Percentiles rank a stretch among this genome's conserved stretches.
phyloP scores from a whole-genome alignment of 1,140 invertebrate genomes.

The Araneus ventricosus region DNA sequence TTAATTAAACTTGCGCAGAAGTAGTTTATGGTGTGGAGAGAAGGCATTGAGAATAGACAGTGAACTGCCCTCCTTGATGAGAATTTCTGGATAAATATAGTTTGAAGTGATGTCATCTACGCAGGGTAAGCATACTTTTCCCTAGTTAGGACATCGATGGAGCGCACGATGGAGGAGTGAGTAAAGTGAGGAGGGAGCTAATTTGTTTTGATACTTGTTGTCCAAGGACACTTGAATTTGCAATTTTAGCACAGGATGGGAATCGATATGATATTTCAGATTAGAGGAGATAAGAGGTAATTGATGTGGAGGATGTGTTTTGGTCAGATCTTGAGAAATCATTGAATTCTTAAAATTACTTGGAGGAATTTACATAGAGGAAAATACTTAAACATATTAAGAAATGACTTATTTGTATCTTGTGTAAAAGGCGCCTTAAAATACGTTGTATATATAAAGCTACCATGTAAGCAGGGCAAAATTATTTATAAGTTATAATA shows the following conservation, averaged over 20 bases:
- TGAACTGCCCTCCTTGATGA: neutral
- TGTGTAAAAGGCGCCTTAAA: no score
- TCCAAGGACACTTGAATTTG: neutral
- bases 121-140: neutral
- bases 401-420: no score
- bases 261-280: neutral
- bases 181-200: neutral
- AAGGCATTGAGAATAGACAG: neutral
- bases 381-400: no score
- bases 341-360: no score
- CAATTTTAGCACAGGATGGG: neutral
- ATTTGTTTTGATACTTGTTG: neutral
- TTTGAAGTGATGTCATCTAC: neutral
- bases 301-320: neutral
- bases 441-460: no score
- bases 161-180: neutral
- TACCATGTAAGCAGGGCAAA: no score
- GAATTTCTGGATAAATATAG: neutral
- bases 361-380: no score
- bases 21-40: neutral
- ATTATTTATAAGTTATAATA: no score
- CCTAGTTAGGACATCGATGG: neutral
- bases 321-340: neutral
- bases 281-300: neutral
- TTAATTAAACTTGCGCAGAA: slow-evolving; percentile 47